These are phyloP conservation scores for Eupithecia insigniata DNA, from an alignment of 2,888 invertebrate genomes.

Conservation along the genomic window DNA sequence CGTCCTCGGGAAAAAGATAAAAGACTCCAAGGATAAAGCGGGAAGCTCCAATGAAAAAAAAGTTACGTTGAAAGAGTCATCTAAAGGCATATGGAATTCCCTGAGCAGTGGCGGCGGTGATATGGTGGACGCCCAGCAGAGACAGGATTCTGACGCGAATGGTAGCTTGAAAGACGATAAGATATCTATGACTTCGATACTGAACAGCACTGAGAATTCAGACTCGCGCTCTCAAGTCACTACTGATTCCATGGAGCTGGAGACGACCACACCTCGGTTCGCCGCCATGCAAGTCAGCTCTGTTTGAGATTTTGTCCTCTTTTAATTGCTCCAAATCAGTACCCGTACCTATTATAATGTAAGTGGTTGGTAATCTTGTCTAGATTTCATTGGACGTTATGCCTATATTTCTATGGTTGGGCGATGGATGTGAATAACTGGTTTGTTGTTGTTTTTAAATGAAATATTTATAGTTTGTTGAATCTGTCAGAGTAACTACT, in stretches of 20 bases:
- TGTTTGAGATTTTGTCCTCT: conserved; percentile 55
- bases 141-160: conserved; percentile 73
- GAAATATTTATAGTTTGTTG: conserved; percentile 23
- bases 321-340: conserved; percentile 29
- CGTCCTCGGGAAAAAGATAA: conserved; percentile 86
- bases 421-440: conserved; percentile 27
- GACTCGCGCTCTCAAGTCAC: conserved; percentile 80
- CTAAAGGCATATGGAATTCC: conserved; percentile 78
- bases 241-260: conserved; percentile 79
- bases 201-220: conserved; percentile 74
- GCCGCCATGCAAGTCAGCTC: conserved; percentile 86
- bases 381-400: conserved; percentile 24
- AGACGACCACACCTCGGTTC: conserved; percentile 79
- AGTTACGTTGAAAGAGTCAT: conserved; percentile 74
- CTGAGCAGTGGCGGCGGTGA: conserved; percentile 79
- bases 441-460: conserved; percentile 22
- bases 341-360: background rate
- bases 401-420: conserved; percentile 19
- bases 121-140: conserved; percentile 77
- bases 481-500: conserved; percentile 12
- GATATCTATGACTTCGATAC: conserved; percentile 72
- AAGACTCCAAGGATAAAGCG: conserved; percentile 80
- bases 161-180: conserved; percentile 79
- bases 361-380: conserved; percentile 31
- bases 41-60: conserved; percentile 71